These are phyloP conservation scores for Ictalurus furcatus DNA, from an alignment of 2,113 vertebrate genomes.

Conservation along the genomic window DNA sequence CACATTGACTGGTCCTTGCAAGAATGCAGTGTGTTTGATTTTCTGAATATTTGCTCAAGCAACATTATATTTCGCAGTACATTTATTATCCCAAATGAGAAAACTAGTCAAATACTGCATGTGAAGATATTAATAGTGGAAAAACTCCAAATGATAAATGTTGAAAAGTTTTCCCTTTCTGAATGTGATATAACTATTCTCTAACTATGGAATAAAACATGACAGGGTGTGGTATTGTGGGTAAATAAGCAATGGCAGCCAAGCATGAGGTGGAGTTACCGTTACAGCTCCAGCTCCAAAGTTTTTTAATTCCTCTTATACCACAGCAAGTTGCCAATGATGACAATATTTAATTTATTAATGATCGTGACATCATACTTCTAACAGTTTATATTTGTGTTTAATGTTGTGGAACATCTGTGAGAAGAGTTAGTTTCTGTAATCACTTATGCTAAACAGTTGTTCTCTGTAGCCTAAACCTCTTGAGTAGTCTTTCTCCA, in stretches of 20 bases:
- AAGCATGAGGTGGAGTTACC: background rate
- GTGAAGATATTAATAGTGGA: background rate
- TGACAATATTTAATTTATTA: background rate
- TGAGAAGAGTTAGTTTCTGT: too few relatives aligned
- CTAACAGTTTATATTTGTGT: background rate
- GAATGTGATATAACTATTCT: background rate
- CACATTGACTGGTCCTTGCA: background rate
- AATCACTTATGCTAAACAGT: background rate
- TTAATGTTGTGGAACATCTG: background rate
- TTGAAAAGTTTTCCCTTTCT: background rate
- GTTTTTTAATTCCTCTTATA: too few relatives aligned
- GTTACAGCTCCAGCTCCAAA: too few relatives aligned
- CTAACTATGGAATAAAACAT: background rate
- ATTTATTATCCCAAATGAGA: background rate
- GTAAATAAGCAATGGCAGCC: background rate
- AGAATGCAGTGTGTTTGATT: background rate
- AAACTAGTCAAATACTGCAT: background rate
- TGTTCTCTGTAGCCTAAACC: background rate
- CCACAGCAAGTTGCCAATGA: too few relatives aligned
- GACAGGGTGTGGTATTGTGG: background rate
- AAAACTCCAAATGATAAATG: background rate
- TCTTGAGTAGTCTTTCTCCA: too few relatives aligned
- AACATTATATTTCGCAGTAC: background rate
- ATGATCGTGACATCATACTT: too few relatives aligned
- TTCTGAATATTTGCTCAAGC: background rate